Evolutionary conservation across 2,797 vertebrate genomes (phyloP).

Genomic region (Halcyon leucocephala): DNA sequence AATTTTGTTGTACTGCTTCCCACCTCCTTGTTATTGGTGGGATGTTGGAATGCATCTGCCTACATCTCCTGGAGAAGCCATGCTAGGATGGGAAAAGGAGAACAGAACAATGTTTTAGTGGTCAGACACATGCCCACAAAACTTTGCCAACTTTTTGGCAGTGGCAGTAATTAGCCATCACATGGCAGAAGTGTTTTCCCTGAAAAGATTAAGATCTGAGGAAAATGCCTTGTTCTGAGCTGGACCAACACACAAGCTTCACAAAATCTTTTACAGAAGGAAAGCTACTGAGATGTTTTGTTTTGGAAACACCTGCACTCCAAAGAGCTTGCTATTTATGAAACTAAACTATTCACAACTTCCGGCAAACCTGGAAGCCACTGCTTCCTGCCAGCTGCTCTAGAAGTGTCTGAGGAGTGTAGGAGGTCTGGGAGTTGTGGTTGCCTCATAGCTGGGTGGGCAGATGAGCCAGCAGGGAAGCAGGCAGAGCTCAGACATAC

Average conservation of each 20-base stretch:
- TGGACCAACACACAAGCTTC: neutral
- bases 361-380: constrained; percentile 41
- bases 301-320: constrained; percentile 34
- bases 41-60: neutral
- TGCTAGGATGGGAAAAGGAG: neutral
- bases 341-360: constrained; percentile 12
- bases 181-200: neutral
- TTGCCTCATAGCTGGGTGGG: neutral
- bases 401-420: neutral
- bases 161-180: neutral
- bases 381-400: constrained; percentile 43
- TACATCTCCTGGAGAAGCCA: neutral
- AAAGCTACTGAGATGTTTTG: neutral
- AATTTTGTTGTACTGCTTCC: neutral
- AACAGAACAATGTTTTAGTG: neutral
- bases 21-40: neutral
- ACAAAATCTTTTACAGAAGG: neutral
- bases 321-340: constrained; percentile 25
- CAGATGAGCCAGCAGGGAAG: neutral
- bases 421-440: neutral
- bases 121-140: neutral
- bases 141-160: neutral
- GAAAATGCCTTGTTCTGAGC: neutral
- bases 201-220: neutral
- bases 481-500: neutral